A percentile compares a stretch with the other conserved stretches of the same genome.
Evolutionary conservation across 1,140 invertebrate genomes (phyloP).

Genomic region (Drosophila trapezifrons): DNA sequence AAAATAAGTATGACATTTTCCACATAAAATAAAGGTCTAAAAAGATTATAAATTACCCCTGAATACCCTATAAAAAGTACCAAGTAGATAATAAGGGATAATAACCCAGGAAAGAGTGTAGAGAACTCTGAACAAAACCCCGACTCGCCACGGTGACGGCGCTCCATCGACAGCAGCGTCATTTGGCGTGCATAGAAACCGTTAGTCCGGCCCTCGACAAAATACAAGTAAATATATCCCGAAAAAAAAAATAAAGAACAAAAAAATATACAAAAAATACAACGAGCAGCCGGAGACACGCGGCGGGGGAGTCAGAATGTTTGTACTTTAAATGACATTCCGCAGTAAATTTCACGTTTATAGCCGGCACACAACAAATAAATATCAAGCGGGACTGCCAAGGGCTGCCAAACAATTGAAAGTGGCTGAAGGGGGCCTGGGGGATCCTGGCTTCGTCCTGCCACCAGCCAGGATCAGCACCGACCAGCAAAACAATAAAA

Average conservation of each 20-base stretch:
- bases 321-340: slow-evolving; percentile 83
- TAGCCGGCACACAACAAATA: slow-evolving; percentile 80
- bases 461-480: slow-evolving; percentile 37
- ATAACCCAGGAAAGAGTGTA: not conserved
- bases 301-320: slow-evolving; percentile 41
- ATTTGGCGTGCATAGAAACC: slow-evolving; percentile 80
- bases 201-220: slow-evolving; percentile 59
- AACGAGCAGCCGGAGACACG: not conserved
- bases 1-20: too few species aligned
- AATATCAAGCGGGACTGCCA: slow-evolving; percentile 61
- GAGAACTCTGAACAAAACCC: not conserved
- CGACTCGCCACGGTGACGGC: slow-evolving; percentile 2
- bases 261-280: slow-evolving; percentile 11
- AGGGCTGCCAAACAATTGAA: slow-evolving; percentile 45
- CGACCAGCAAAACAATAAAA: slow-evolving; percentile 58
- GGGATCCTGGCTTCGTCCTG: slow-evolving; percentile 32
- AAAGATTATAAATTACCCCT: not conserved
- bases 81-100: not conserved
- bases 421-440: slow-evolving; percentile 20
- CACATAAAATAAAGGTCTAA: too few species aligned
- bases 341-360: slow-evolving; percentile 82
- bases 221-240: slow-evolving; percentile 48
- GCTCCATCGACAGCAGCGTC: slow-evolving; percentile 57
- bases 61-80: not conserved
- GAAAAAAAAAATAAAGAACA: slow-evolving; percentile 9